Evolutionary conservation across 2,113 vertebrate species (phyloP).

Genomic region (Phoxinus phoxinus): DNA sequence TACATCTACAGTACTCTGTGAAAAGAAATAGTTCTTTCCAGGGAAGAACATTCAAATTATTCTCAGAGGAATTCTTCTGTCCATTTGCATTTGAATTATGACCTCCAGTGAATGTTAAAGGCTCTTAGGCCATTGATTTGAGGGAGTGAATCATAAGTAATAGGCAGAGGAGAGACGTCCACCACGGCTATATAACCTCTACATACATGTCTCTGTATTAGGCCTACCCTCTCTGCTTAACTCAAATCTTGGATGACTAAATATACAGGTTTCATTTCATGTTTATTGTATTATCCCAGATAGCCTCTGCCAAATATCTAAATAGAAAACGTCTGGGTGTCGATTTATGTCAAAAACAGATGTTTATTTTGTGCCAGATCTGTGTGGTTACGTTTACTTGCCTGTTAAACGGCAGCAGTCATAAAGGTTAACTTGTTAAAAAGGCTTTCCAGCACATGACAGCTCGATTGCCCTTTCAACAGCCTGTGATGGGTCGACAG

Average conservation of each 20-base stretch:
- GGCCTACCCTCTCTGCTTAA: background rate
- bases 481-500: background rate
- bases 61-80: background rate
- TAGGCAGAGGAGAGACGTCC: constrained; percentile 15
- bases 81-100: constrained; percentile 1
- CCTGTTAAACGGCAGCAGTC: constrained; percentile 24
- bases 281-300: background rate
- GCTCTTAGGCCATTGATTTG: constrained; percentile 24
- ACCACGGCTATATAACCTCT: constrained; percentile 28
- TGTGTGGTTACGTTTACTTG: constrained; percentile 38
- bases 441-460: constrained; percentile 34
- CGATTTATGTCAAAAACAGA: constrained; percentile 10
- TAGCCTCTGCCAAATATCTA: background rate
- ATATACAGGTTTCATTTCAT: background rate
- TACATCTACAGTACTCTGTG: background rate
- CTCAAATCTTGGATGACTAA: background rate
- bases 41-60: background rate
- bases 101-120: constrained; percentile 16
- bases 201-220: constrained; percentile 2
- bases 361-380: constrained; percentile 15
- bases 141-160: constrained; percentile 37
- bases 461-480: constrained; percentile 2
- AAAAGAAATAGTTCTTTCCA: background rate
- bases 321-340: background rate
- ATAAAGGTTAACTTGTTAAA: constrained; percentile 49